phyloP scores from a whole-genome alignment of 2,113 vertebrate genomes.

The Morone saxatilis region DNA sequence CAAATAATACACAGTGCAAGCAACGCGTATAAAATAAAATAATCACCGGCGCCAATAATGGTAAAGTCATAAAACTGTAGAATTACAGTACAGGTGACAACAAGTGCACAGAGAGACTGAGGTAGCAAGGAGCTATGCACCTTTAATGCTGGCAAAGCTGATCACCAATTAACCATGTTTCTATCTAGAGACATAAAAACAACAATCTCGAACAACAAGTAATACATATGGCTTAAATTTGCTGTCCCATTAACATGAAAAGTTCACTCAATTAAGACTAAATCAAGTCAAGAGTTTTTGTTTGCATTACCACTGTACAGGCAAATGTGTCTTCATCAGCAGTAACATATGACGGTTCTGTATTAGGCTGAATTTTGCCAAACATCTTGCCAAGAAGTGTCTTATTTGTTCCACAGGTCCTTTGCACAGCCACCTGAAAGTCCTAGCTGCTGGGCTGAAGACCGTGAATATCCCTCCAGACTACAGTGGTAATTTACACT shows the following conservation, averaged over 20 bases:
- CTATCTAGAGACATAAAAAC: no score
- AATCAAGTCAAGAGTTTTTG: no score
- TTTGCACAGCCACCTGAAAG: constrained; percentile 65
- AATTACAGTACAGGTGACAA: no score
- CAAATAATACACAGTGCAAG: background rate
- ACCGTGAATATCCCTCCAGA: constrained; percentile 85
- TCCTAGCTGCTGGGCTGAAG: constrained; percentile 85
- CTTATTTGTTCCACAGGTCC: constrained; percentile 62
- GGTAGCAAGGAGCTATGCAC: no score
- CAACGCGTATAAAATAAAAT: background rate
- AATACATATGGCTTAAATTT: no score
- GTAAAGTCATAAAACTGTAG: background rate
- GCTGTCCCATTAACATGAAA: no score
- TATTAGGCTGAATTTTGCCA: background rate
- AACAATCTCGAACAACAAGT: no score
- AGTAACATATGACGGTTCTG: background rate
- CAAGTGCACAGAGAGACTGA: no score
- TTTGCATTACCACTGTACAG: no score
- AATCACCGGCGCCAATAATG: background rate
- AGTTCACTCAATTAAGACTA: background rate
- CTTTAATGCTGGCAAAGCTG: background rate
- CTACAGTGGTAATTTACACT: constrained; percentile 85
- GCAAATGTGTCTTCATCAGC: background rate
- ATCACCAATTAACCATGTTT: no score
- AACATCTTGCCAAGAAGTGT: background rate